Conservation (phyloP, 2,797 vertebrate species). For the Dendrocincla tyrannina region DNA sequence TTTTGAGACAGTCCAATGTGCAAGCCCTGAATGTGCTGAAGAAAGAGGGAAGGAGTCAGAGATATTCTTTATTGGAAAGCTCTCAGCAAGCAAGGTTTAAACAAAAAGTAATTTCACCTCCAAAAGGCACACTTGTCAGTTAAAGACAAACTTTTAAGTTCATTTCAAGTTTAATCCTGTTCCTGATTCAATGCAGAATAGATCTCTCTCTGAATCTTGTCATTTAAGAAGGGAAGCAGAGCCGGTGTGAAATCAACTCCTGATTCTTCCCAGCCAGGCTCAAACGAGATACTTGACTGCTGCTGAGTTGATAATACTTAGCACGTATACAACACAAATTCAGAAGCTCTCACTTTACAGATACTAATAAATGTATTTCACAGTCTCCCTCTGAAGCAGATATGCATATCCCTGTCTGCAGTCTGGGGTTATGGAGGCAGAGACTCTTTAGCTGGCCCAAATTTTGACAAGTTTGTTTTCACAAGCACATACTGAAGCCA, state of each 20-base stretch:
- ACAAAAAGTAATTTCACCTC: background rate
- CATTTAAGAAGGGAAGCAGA: background rate
- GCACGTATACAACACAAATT: background rate
- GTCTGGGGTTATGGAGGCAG: background rate
- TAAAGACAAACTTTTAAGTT: background rate
- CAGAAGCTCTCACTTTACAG: slow-evolving; percentile 1
- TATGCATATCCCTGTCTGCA: background rate
- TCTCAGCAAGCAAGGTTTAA: background rate
- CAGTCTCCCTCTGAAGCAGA: background rate
- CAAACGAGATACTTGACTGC: background rate
- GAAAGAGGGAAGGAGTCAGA: background rate
- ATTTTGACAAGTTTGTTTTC: background rate
- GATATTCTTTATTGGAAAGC: background rate
- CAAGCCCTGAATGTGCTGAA: background rate
- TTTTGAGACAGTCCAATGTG: background rate
- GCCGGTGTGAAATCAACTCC: background rate
- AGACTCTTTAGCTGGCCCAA: background rate
- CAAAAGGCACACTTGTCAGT: background rate
- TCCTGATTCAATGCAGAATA: background rate
- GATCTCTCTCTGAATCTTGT: background rate
- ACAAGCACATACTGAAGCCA: background rate
- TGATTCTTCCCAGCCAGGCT: background rate
- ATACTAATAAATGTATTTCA: background rate
- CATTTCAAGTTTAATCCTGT: background rate
- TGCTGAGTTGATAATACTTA: background rate